Evolutionary conservation across 2,797 vertebrate species (phyloP).

Genomic region (Darevskia mixta): DNA sequence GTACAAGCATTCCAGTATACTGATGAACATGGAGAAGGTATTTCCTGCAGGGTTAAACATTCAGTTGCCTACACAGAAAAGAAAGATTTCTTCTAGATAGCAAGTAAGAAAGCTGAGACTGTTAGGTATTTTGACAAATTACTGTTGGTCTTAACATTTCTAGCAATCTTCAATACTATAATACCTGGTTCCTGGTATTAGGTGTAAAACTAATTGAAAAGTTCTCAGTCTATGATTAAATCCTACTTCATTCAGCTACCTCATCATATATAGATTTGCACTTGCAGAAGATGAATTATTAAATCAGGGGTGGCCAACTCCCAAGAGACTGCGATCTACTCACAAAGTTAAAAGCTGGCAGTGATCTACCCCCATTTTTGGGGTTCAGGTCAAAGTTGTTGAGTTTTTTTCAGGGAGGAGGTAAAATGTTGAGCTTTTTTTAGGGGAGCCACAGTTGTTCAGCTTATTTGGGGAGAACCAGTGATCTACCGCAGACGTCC

Average conservation of each 20-base stretch:
- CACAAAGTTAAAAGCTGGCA: too few species aligned
- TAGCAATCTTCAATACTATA: neutral
- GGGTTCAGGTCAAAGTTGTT: too few species aligned
- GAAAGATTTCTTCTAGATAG: neutral
- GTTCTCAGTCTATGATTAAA: neutral
- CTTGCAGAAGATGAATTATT: neutral
- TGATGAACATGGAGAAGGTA: conserved; percentile 98
- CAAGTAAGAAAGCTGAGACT: neutral
- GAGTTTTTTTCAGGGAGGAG: too few species aligned
- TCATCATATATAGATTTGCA: neutral
- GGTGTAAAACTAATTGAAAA: conserved; percentile 15
- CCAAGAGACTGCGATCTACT: too few species aligned
- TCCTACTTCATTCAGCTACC: neutral
- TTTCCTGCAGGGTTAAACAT: neutral
- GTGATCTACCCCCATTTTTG: too few species aligned
- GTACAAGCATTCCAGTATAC: conserved; percentile 99
- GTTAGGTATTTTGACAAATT: neutral
- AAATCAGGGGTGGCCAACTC: too few species aligned
- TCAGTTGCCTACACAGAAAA: neutral
- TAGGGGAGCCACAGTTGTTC: too few species aligned
- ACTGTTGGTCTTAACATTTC: neutral
- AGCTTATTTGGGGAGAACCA: too few species aligned
- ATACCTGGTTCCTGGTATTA: neutral
- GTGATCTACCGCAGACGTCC: too few species aligned
- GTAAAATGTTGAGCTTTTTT: too few species aligned